Evolutionary conservation across 2,797 vertebrate species (phyloP), one percentile per base, ranked within the genome.

Genomic region (Esox lucius): DNA sequence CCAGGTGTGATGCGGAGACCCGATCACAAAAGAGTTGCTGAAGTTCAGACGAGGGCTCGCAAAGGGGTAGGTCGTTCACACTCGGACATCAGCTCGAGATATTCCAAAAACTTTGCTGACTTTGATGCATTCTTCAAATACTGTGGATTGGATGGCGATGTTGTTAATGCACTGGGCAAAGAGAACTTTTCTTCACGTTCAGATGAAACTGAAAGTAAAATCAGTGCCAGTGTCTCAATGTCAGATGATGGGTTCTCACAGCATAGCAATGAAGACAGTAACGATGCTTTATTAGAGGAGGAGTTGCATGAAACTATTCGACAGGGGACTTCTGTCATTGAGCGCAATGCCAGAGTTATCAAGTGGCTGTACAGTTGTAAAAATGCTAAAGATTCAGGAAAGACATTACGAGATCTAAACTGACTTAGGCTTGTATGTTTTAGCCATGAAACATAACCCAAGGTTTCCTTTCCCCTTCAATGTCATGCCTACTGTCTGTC

Each of bases 331-430:
- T 99, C 98, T 0, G 95, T 98, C 2, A 87, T 99, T 0, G 98
- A 99, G 85, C 96, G 97, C 83, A 99, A 99, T 2, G 98, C 98
- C 9, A 93, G 98, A 75, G 94, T 99, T 79, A 99, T 99, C 90
- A 98, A 98, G 77, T 99, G 98, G 98, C 83, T 99, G 72, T 99
- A 98, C 91, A 96, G 94, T 13, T 99, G 98, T 88, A 96, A 90
- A 87, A 96, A 95, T 70, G 97, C 98, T 67, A 89, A 33, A 62
- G 96, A 96, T 79, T 79, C 85, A 0, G 93, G 89, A 31, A 94
- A 94, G 78, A 91, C 74, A 73, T 85, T 95, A 39, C 93, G 95
- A 83, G 96, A 95, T 9, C 92, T 33, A 35, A 61, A 70, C 65
- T 17, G 48, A 46, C 53, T 17, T 69, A 46, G 24, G 62, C 26